A percentile compares a stretch with the other conserved stretches of the same genome.
Evolutionary conservation across 2,113 vertebrate genomes (phyloP).

Genomic region (Xenus cinereus): DNA sequence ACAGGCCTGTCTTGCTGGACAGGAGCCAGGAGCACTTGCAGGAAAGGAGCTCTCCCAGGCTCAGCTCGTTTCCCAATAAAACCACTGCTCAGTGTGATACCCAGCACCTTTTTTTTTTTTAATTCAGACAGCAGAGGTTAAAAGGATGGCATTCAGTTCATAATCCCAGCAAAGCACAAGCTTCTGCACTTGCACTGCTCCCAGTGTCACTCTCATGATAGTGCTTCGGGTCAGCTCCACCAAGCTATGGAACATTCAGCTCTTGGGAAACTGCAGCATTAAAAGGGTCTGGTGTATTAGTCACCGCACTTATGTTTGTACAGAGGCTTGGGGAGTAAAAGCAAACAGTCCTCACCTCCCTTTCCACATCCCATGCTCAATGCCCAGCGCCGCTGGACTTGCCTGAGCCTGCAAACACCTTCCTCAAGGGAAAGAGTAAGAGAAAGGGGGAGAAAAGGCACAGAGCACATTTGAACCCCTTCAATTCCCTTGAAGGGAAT

Average conservation of each 20-base stretch:
- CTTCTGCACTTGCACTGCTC: neutral
- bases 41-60: neutral
- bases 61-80: neutral
- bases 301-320: neutral
- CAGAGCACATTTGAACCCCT: neutral
- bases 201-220: fast-evolving
- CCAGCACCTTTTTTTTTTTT: neutral
- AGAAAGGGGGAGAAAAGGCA: neutral
- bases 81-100: neutral
- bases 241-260: neutral
- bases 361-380: neutral
- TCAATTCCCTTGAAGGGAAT: no score
- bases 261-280: neutral
- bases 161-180: neutral
- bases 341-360: neutral
- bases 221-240: neutral
- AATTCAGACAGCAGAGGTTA: neutral
- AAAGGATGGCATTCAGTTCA: neutral
- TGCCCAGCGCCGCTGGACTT: neutral
- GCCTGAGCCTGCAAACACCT: neutral
- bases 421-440: neutral
- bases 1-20: neutral
- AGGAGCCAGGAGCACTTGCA: neutral
- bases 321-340: neutral
- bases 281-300: neutral